Evolutionary conservation across 2,888 invertebrate genomes (phyloP).

Genomic region (Tetragonula carbonaria): DNA sequence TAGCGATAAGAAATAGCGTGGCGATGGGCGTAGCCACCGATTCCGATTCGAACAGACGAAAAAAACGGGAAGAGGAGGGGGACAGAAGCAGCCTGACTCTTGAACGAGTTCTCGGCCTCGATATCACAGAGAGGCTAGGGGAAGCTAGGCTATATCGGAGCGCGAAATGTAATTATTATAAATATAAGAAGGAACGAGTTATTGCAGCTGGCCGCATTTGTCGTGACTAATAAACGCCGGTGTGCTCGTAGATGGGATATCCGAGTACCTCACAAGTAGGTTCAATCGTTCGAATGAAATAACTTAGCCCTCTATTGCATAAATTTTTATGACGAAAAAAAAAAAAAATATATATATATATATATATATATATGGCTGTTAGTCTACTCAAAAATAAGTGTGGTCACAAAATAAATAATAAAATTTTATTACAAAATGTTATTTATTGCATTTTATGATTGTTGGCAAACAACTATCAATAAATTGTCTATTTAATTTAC

Average conservation of each 20-base stretch:
- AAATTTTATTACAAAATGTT: too few relatives aligned
- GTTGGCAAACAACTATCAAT: too few relatives aligned
- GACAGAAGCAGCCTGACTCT: slow-evolving; percentile 5
- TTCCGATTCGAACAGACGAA: slow-evolving; percentile 21
- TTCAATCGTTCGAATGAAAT: too few relatives aligned
- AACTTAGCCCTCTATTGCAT: too few relatives aligned
- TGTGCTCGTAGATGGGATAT: slow-evolving; percentile 18
- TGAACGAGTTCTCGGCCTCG: slow-evolving; percentile 9
- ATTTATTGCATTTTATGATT: too few relatives aligned
- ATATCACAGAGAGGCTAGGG: slow-evolving; percentile 27
- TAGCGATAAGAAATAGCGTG: slow-evolving; percentile 65
- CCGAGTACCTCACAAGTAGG: too few relatives aligned
- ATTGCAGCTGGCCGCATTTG: slow-evolving; percentile 69
- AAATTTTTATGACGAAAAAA: too few relatives aligned
- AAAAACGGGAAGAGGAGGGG: not conserved
- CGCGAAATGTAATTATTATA: slow-evolving; percentile 72
- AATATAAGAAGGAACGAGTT: slow-evolving; percentile 71
- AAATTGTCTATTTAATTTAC: too few relatives aligned
- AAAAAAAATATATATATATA: too few relatives aligned
- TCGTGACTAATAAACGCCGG: slow-evolving; percentile 74
- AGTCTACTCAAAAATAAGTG: too few relatives aligned
- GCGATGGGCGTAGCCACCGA: slow-evolving; percentile 54
- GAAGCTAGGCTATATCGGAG: slow-evolving; percentile 29
- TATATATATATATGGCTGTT: too few relatives aligned
- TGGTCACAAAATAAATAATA: too few relatives aligned